Base-by-base conservation (phyloP, 2,113 vertebrate genomes). In the Hyperopisus bebe region DNA sequence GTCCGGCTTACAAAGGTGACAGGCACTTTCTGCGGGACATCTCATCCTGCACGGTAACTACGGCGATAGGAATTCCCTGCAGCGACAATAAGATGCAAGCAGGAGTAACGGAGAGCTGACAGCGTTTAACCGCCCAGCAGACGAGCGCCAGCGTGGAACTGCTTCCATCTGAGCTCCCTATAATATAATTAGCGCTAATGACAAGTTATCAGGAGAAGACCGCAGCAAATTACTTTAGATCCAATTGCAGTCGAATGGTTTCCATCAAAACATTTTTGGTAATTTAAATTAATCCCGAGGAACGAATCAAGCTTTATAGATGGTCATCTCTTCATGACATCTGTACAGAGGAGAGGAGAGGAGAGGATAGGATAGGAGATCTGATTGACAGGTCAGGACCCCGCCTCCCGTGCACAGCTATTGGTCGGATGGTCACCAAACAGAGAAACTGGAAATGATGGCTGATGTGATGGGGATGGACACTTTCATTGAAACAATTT, bases 381-480 rank as follows among this genome's bases (percentile, higher is more conserved):
- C 10, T 17, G 15, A 39, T 5, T 80, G 35, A 42, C 35, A 42
- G 31, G 1, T 80, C 35, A 42, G 74, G 35, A 80, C 15, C 35
- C 74, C 15, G 17, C 74, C 74, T 19, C 74, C 31, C 15, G 0
- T 42, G 13, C 35, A 42, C 15, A 80, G 74, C 5, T 42, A 80
- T 80, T 42, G 74, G 74, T 42, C 35, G 39, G 31, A 80, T 42
- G 5, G 15, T 42, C 35, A 19, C 74, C 35, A 10, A 27, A 31
- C 62, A 31, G n/a, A 31, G n/a, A 70, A 11, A 27, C 3, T 5
- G 21, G 70, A 77, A 77, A 39, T 31, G 31, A 17, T 3, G 13
- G 70, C 27, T 31, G 70, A 89, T 31, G 91, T 91, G 91, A 90
- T 91, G 89, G 91, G 91, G 50, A 89, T 92, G n/a, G 27, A 35